phyloP scores from a whole-genome alignment of 2,797 vertebrate species.

The Mus spretus region DNA sequence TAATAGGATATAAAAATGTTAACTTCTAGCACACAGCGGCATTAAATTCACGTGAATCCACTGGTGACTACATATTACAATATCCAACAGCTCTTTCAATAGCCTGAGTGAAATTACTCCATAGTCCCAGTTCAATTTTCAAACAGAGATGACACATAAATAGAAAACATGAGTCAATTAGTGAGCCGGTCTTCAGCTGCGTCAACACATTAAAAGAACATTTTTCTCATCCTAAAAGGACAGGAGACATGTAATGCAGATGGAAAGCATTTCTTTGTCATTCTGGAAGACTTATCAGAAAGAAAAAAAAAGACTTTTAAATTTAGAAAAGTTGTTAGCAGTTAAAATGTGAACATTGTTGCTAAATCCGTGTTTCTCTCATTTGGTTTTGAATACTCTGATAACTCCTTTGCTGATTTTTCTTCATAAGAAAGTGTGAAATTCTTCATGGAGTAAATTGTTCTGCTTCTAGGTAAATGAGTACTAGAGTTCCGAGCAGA shows the following conservation, averaged over 20 bases:
- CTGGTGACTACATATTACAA: constrained; percentile 74
- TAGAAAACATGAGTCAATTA: constrained; percentile 63
- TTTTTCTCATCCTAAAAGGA: constrained; percentile 41
- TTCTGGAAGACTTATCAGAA: constrained; percentile 35
- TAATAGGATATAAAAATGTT: constrained; percentile 65
- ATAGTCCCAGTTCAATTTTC: constrained; percentile 65
- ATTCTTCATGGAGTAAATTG: background rate
- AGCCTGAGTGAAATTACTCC: constrained; percentile 73
- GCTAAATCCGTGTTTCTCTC: background rate
- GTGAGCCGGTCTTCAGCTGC: constrained; percentile 54
- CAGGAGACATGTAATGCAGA: constrained; percentile 14
- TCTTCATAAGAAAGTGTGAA: constrained; percentile 14
- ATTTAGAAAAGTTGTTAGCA: constrained; percentile 47
- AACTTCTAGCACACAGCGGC: constrained; percentile 56
- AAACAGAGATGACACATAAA: constrained; percentile 68
- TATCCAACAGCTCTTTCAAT: constrained; percentile 66
- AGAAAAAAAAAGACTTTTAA: background rate
- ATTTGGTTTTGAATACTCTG: background rate
- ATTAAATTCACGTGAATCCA: constrained; percentile 74
- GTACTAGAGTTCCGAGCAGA: constrained; percentile 4
- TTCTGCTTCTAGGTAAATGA: constrained; percentile 8
- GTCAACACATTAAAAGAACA: constrained; percentile 48
- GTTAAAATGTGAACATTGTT: constrained; percentile 29
- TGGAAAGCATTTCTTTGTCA: constrained; percentile 37
- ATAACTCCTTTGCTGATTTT: background rate